Evolutionary conservation across 2,797 vertebrate genomes (phyloP), one percentile per base, ranked within the genome.

Genomic region (Yasuhikotakia modesta): DNA sequence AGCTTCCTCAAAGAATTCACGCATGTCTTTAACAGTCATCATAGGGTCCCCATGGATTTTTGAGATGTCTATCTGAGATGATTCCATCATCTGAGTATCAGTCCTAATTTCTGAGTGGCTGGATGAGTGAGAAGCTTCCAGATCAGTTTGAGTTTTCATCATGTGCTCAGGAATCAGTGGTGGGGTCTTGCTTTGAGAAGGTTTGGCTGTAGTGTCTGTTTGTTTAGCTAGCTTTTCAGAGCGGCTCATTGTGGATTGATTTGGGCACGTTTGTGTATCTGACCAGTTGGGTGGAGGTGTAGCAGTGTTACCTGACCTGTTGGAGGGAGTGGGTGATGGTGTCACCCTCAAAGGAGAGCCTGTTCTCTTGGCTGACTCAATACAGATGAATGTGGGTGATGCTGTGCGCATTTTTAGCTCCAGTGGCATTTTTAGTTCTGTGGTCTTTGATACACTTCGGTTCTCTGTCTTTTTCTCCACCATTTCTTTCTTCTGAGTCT

Each of bases 321-420:
- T 90, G 12, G 83, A 84, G 2, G 90, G 90, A 2, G 91, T 91
- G 5, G 93, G 94, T 22, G 93, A 92, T 1, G 90, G 88, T 17
- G 89, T 91, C 35, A 93, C 91, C 52, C 87, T 85, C 0, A 92
- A 77, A 0, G 95, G 92, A 0, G 92, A 93, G 72, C 95, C 94
- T 12, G 92, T 87, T 74, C 88, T 88, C 66, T 93, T 90, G 2
- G 89, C 90, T 0, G 95, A 97, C 77, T 97, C 96, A 11, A 98
- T 97, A 14, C 92, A 97, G 55, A 98, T 97, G 48, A 94, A 98
- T 3, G 95, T 95, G n/a, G 96, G 96, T 0, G 96, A 98, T 0
- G 94, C 94, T 0, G 94, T 92, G 32, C 93, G 90, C 85, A 93
- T 94, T 88, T 92, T 93, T 1, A 94, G 86, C 0, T 94, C 92